A percentile compares a stretch with the other conserved stretches of the same genome.
These are phyloP conservation scores for Hypercompe scribonia DNA, from an alignment of 2,888 invertebrate genomes.

Conservation along the genomic window DNA sequence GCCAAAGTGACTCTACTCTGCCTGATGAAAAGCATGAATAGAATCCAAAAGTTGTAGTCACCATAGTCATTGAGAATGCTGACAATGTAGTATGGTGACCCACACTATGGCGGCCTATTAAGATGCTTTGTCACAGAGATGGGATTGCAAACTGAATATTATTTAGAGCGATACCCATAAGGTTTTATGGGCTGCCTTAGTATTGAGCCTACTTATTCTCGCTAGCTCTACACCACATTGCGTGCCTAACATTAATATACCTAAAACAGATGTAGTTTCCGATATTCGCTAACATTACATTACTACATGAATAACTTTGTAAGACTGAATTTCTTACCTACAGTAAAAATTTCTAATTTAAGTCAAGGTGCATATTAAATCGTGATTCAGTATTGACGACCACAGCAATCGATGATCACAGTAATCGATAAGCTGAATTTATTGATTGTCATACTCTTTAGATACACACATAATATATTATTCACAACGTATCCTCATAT, in stretches of 20 bases:
- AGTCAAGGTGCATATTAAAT: neutral
- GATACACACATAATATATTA: neutral
- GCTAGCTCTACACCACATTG: neutral
- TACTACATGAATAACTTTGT: neutral
- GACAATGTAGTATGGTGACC: too few relatives aligned
- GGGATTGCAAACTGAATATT: too few relatives aligned
- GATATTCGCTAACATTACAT: neutral
- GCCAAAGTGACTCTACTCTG: too few relatives aligned
- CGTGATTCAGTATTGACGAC: neutral
- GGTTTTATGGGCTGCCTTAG: too few relatives aligned
- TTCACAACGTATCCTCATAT: neutral
- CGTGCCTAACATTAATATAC: neutral
- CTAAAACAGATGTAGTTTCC: neutral
- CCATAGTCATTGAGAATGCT: too few relatives aligned
- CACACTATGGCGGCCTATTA: too few relatives aligned
- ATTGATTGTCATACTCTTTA: neutral
- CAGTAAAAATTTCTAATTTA: neutral
- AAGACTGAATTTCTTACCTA: neutral
- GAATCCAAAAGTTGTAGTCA: too few relatives aligned
- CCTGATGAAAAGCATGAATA: too few relatives aligned
- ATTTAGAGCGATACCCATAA: too few relatives aligned
- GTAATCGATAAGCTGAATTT: neutral
- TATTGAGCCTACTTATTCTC: neutral
- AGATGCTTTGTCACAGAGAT: too few relatives aligned
- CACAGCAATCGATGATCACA: neutral